phyloP scores from a whole-genome alignment of 2,797 vertebrate species.

The Cephalopachus bancanus region DNA sequence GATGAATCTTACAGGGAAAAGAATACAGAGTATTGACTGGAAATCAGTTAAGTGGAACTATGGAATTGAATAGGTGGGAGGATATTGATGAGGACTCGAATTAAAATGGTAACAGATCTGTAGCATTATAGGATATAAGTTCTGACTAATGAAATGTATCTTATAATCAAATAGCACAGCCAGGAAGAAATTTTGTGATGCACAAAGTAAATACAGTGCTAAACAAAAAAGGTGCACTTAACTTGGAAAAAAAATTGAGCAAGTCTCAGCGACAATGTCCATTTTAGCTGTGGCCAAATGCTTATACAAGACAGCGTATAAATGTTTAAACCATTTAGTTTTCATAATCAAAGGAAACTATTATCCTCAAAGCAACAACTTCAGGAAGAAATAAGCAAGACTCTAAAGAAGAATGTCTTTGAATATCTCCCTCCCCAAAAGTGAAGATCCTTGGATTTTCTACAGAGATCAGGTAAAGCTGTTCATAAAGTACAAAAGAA shows the following conservation, averaged over 20 bases:
- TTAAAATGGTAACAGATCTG: neutral
- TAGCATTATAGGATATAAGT: neutral
- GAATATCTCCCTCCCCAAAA: neutral
- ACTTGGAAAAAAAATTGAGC: neutral
- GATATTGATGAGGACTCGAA: neutral
- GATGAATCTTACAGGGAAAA: neutral
- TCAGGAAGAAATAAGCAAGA: conserved; percentile 45
- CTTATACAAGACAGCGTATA: neutral
- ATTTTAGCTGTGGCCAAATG: conserved; percentile 29
- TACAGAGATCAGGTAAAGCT: neutral
- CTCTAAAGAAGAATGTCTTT: conserved; percentile 22
- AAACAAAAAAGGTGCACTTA: conserved; percentile 32
- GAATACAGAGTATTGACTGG: neutral
- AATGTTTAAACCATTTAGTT: neutral
- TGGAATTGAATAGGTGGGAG: neutral
- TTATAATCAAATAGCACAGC: neutral
- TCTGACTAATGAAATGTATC: conserved; percentile 4
- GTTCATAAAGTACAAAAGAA: neutral
- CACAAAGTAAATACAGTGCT: neutral
- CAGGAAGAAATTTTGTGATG: neutral
- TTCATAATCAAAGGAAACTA: conserved; percentile 51
- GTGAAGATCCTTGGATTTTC: conserved; percentile 34
- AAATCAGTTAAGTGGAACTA: neutral
- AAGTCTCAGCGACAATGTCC: neutral
- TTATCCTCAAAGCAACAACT: conserved; percentile 51